Evolutionary conservation across 1,140 invertebrate genomes (phyloP), one percentile per base, ranked within the genome.

Genomic region (Matsumurasca onukii): DNA sequence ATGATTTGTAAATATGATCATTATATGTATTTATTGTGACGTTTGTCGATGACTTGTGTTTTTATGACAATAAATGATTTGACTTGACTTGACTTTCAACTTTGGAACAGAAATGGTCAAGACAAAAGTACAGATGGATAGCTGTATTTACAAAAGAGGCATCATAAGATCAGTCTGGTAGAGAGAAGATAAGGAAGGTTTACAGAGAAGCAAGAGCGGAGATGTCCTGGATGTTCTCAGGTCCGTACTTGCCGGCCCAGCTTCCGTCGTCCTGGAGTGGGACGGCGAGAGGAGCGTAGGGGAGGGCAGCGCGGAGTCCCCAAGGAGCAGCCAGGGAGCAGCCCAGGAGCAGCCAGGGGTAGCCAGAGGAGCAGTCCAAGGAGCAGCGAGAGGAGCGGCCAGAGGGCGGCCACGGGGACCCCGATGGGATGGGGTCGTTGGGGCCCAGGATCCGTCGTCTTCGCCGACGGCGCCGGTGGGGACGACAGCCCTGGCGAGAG

Each of bases 191-290:
- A 57, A 20, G 17, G n/a, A n/a, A n/a, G n/a, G n/a, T n/a, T n/a
- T 55, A 22, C 51, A 57, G 66, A n/a, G n/a, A n/a, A n/a, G n/a
- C n/a, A n/a, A n/a, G n/a, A n/a, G n/a, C n/a, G n/a, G n/a, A n/a
- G n/a, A n/a, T n/a, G 2, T 12, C 52, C 31, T 67, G 66, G 27
- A 39, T 66, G 31, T 31, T 64, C 49, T 57, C 52, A n/a, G 66
- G 66, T n/a, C 52, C 72, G 69, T 75, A 75, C 66, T 75, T 75
- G 61, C 73, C 73, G 5, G 72, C 72, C 67, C 68, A 75, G 39
- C 71, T 72, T 29, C 73, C 73, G 31, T 75, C 73, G 30, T 73
- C 72, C 3, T 24, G 20, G 48, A 55, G n/a, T 22, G 39, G 20
- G 49, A 25, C 24, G 29, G 55, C 34, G 15, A n/a, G 17, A 45